A percentile compares a stretch with the other conserved stretches of the same genome.
These are phyloP conservation scores for Chaenodraco wilsoni DNA, from an alignment of 2,797 vertebrate genomes.

Conservation along the genomic window DNA sequence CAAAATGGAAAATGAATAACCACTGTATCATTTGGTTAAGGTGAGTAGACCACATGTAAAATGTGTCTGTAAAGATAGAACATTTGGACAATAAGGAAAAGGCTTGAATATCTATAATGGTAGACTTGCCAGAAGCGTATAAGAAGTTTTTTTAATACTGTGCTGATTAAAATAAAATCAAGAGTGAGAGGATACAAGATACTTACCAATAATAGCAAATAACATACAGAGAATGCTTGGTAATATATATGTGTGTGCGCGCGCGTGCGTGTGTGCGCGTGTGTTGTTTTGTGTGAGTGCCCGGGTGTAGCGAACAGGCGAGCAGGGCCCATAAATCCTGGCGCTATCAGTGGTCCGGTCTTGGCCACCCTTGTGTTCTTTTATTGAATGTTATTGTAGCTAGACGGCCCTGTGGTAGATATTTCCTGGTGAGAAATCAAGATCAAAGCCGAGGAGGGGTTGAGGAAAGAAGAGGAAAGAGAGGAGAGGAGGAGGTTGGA, in stretches of 20 bases:
- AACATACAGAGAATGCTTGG: not conserved
- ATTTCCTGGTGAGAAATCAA: conserved; percentile 80
- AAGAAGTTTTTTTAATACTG: not conserved
- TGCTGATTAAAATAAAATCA: conserved; percentile 2
- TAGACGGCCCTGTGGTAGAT: conserved; percentile 67
- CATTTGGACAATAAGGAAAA: not conserved
- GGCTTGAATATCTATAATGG: not conserved
- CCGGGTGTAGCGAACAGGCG: conserved; percentile 37
- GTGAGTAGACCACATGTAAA: not conserved
- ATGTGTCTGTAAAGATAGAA: not conserved
- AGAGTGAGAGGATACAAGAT: not conserved
- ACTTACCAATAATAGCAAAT: conserved; percentile 17
- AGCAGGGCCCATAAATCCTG: conserved; percentile 73
- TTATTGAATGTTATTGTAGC: conserved; percentile 80
- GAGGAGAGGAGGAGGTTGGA: conserved; percentile 50
- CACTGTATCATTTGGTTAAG: not conserved
- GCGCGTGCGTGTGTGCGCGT: conserved; percentile 27
- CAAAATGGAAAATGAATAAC: not conserved
- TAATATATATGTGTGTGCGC: conserved; percentile 15
- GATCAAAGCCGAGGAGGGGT: conserved; percentile 57
- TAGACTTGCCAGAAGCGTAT: not conserved
- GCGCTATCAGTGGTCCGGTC: conserved; percentile 71
- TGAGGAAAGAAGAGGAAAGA: conserved; percentile 8
- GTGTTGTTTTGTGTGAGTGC: conserved; percentile 10
- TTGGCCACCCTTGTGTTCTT: conserved; percentile 72